A percentile compares a stretch with the other conserved stretches of the same genome.
Conservation (phyloP, 2,113 vertebrate genomes). For the Myotis brandtii region DNA sequence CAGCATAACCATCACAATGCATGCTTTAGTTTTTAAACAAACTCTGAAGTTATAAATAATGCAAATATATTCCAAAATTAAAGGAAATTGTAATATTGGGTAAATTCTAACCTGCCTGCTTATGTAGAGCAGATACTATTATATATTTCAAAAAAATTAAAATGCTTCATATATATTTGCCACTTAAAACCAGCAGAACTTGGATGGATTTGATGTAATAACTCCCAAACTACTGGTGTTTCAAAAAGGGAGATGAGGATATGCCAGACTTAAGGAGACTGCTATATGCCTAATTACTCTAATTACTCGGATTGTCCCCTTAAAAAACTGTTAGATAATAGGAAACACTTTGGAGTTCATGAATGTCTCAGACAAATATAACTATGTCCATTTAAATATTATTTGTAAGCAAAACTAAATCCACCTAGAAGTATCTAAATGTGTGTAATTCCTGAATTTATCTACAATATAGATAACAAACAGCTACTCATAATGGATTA, state of each 20-base stretch:
- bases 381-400: slow-evolving; percentile 47
- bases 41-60: background rate
- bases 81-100: background rate
- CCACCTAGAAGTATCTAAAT: background rate
- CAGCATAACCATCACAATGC: background rate
- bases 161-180: slow-evolving; percentile 31
- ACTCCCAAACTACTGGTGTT: background rate
- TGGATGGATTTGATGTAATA: background rate
- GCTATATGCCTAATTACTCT: background rate
- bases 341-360: background rate
- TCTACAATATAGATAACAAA: background rate
- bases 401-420: slow-evolving; percentile 35
- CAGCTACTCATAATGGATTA: background rate
- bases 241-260: background rate
- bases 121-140: background rate
- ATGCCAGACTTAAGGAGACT: background rate
- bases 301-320: background rate
- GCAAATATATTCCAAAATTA: slow-evolving; percentile 42
- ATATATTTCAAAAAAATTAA: slow-evolving; percentile 1
- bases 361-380: background rate
- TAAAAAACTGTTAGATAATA: background rate
- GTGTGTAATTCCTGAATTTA: background rate
- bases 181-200: background rate
- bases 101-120: slow-evolving; percentile 32
- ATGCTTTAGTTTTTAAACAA: slow-evolving; percentile 32